phyloP scores from a whole-genome alignment of 1,140 invertebrate species.

The Bombus impatiens region DNA sequence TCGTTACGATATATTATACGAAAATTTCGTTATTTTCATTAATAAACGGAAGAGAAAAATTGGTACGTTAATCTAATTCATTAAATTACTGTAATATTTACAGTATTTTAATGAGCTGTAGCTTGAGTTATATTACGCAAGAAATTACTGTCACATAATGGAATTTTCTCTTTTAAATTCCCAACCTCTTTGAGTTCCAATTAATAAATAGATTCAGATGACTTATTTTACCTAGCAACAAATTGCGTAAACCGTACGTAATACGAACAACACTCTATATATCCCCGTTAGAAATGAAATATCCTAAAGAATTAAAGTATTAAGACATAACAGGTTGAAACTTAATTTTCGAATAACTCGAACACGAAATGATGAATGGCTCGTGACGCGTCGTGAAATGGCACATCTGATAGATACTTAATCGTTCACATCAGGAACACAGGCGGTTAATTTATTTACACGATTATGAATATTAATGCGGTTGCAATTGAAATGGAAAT shows the following conservation, averaged over 20 bases:
- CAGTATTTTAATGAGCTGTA: no score
- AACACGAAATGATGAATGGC: neutral
- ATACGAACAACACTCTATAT: no score
- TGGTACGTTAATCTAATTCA: neutral
- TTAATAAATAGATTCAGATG: neutral
- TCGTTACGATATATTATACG: neutral
- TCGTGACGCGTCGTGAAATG: neutral
- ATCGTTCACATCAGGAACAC: neutral
- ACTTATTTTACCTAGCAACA: no score
- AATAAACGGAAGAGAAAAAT: neutral
- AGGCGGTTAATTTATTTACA: constrained; percentile 12
- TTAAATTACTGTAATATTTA: neutral
- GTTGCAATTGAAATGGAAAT: constrained; percentile 25
- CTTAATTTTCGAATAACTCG: neutral
- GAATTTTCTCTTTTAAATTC: neutral
- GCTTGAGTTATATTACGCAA: neutral
- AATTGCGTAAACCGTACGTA: neutral
- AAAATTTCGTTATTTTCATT: neutral
- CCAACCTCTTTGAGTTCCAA: no score
- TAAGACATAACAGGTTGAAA: neutral
- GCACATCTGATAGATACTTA: neutral
- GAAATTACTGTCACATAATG: no score
- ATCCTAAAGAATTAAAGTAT: neutral
- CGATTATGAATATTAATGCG: constrained; percentile 29
- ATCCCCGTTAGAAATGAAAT: neutral